Evolutionary conservation across 2,113 vertebrate genomes (phyloP).

Genomic region (Andinoacara biseriatus): DNA sequence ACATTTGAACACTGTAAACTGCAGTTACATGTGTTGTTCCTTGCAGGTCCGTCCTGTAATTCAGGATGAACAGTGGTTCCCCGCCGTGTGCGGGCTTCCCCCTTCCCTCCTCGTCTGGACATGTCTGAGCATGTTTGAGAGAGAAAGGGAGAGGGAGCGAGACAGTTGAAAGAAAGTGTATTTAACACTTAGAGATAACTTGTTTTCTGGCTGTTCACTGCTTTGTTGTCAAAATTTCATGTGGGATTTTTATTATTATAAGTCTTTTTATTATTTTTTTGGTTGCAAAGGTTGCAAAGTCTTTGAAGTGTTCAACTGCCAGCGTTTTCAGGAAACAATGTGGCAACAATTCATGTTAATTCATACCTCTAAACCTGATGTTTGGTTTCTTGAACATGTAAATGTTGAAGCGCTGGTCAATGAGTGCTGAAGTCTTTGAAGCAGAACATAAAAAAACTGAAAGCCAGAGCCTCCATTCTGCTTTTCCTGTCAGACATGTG

Average conservation of each 20-base stretch:
- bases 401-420: neutral
- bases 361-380: neutral
- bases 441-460: neutral
- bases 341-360: neutral
- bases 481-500: neutral
- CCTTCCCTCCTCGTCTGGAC: constrained; percentile 34
- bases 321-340: neutral
- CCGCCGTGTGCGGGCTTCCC: constrained; percentile 43
- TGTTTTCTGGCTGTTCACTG: neutral
- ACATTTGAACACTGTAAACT: constrained; percentile 14
- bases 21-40: constrained; percentile 2
- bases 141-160: neutral
- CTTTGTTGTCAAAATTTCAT: neutral
- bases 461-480: neutral
- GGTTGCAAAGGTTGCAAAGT: too few relatives aligned
- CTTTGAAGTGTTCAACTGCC: neutral
- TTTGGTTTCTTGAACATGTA: neutral
- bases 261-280: neutral
- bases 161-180: neutral
- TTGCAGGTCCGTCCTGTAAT: constrained; percentile 40
- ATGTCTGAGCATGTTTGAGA: constrained; percentile 52
- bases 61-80: constrained; percentile 22
- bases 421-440: neutral
- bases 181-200: constrained; percentile 8
- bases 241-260: neutral